A percentile compares a stretch with the other conserved stretches of the same genome.
These are phyloP conservation scores for Pseudorasbora parva DNA, from an alignment of 2,113 vertebrate genomes.

Conservation along the genomic window DNA sequence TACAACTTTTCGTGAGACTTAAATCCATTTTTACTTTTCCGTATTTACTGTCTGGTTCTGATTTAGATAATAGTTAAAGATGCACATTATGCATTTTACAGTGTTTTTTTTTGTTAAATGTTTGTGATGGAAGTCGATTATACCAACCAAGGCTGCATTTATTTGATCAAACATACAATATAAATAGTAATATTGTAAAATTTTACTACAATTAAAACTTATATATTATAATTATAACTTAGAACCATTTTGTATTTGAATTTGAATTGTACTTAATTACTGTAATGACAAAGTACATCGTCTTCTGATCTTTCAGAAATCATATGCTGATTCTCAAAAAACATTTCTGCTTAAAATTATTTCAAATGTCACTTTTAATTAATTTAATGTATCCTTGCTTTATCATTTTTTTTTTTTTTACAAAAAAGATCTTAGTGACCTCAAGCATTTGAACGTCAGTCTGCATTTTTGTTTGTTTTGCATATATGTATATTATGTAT, in stretches of 20 bases:
- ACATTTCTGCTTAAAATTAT: neutral
- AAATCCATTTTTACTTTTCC: neutral
- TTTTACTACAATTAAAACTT: neutral
- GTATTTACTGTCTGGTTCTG: neutral
- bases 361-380: neutral
- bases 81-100: neutral
- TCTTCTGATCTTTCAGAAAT: neutral
- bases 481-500: too few species aligned
- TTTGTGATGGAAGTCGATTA: neutral
- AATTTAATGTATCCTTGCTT: neutral
- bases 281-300: neutral
- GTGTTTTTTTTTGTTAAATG: neutral
- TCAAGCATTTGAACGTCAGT: neutral
- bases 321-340: neutral
- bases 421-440: neutral
- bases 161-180: neutral
- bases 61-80: neutral
- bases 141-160: neutral
- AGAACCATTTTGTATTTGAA: neutral
- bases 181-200: neutral
- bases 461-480: neutral
- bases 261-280: neutral
- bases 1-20: neutral
- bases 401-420: too few species aligned
- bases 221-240: too few species aligned